phyloP scores from a whole-genome alignment of 2,797 vertebrate species.

The Pachyuromys duprasi region DNA sequence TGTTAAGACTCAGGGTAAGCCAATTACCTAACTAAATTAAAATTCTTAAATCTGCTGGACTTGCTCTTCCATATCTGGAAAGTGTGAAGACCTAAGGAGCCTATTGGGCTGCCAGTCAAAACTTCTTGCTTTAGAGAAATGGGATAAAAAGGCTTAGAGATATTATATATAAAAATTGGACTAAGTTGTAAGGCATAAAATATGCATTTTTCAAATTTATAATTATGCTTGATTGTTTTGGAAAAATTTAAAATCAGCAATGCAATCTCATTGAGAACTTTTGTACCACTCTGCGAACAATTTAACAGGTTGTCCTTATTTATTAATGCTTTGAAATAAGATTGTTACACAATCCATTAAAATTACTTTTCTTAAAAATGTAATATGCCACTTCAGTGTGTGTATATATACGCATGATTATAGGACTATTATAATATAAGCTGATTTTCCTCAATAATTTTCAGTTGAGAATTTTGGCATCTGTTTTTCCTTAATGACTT shows the following conservation, averaged over 20 bases:
- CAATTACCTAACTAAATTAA: background rate
- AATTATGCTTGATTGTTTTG: background rate
- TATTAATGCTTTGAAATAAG: conserved; percentile 3
- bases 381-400: background rate
- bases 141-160: background rate
- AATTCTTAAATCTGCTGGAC: background rate
- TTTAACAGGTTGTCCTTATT: background rate
- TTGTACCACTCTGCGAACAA: background rate
- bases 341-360: background rate
- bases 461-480: background rate
- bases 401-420: background rate
- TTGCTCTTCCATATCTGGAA: background rate
- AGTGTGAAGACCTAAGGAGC: background rate
- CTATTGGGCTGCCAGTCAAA: background rate
- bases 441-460: background rate
- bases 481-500: background rate
- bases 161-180: background rate
- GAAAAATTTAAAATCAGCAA: background rate
- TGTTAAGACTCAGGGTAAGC: background rate
- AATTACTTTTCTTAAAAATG: conserved; percentile 42
- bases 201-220: background rate
- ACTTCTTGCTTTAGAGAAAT: background rate
- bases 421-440: background rate
- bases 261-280: background rate
- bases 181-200: background rate